Conservation (phyloP, 2,113 vertebrate genomes). For the Pteruthius melanotis region DNA sequence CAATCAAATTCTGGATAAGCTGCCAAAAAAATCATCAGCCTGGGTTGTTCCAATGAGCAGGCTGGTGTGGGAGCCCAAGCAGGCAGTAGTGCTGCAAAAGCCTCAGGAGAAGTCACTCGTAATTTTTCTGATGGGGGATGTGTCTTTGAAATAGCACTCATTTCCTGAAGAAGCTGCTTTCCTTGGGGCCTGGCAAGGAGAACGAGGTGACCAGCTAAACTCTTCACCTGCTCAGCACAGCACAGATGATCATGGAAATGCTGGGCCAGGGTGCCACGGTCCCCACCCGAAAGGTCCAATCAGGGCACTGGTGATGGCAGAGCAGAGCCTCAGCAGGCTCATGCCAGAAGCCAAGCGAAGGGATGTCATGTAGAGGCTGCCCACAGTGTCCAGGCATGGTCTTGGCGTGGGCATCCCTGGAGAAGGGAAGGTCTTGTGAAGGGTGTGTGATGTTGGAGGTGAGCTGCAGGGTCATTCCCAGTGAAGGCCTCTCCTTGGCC, state of each 20-base stretch:
- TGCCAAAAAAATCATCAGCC: background rate
- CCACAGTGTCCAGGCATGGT: accelerated
- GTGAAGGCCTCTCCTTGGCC: background rate
- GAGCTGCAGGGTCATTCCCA: background rate
- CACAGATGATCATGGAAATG: accelerated
- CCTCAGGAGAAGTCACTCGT: background rate
- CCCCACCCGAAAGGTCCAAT: background rate
- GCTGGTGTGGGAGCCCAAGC: background rate
- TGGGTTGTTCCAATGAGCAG: background rate
- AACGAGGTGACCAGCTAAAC: background rate
- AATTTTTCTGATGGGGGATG: background rate
- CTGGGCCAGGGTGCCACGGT: accelerated
- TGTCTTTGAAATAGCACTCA: background rate
- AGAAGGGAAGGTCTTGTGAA: background rate
- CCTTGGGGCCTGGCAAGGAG: background rate
- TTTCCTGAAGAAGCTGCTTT: background rate
- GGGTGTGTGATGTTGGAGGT: background rate
- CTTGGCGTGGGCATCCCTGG: background rate
- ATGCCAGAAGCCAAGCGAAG: background rate
- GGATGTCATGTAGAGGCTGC: background rate
- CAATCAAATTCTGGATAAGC: background rate
- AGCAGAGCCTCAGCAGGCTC: background rate
- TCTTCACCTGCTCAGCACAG: no score
- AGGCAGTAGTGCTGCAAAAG: background rate
- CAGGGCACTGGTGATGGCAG: background rate